Conservation (phyloP, 2,888 invertebrate genomes). For the Euzophera pinguis region DNA sequence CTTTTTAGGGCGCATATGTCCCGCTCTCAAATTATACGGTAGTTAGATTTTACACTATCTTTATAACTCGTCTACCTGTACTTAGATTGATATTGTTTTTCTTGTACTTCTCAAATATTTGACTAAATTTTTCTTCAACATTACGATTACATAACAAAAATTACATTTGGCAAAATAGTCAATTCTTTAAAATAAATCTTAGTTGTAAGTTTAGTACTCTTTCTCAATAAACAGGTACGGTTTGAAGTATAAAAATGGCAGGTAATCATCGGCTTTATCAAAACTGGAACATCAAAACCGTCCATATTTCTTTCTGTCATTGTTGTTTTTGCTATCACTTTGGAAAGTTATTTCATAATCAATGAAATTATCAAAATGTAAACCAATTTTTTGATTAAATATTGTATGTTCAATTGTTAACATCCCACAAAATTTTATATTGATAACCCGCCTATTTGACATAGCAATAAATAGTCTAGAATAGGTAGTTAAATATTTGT, state of each 20-base stretch:
- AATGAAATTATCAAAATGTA: slow-evolving; percentile 18
- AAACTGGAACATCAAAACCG: slow-evolving; percentile 50
- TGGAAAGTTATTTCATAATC: slow-evolving; percentile 21
- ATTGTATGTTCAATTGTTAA: slow-evolving; percentile 57
- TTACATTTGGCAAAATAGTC: slow-evolving; percentile 34
- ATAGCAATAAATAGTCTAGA: slow-evolving; percentile 78
- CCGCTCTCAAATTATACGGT: slow-evolving; percentile 51
- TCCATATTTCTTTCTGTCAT: slow-evolving; percentile 44
- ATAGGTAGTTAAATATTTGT: slow-evolving; percentile 67
- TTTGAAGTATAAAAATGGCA: slow-evolving; percentile 20
- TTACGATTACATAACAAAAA: slow-evolving; percentile 22
- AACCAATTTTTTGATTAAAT: slow-evolving; percentile 19
- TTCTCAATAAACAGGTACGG: slow-evolving; percentile 32
- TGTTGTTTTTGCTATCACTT: slow-evolving; percentile 30
- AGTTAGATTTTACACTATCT: slow-evolving; percentile 53
- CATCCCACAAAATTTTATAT: slow-evolving; percentile 58
- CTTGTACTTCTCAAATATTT: slow-evolving; percentile 18
- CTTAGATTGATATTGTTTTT: slow-evolving; percentile 23
- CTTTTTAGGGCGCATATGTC: slow-evolving; percentile 46
- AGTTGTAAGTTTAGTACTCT: slow-evolving; percentile 19
- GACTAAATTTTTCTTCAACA: slow-evolving; percentile 26
- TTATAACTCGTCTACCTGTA: slow-evolving; percentile 29
- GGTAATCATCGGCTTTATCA: slow-evolving; percentile 13
- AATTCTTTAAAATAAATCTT: slow-evolving; percentile 37
- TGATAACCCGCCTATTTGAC: slow-evolving; percentile 76